Evolutionary conservation across 2,113 vertebrate genomes (phyloP), one percentile per base, ranked within the genome.

Genomic region (Melanerpes formicivorus): DNA sequence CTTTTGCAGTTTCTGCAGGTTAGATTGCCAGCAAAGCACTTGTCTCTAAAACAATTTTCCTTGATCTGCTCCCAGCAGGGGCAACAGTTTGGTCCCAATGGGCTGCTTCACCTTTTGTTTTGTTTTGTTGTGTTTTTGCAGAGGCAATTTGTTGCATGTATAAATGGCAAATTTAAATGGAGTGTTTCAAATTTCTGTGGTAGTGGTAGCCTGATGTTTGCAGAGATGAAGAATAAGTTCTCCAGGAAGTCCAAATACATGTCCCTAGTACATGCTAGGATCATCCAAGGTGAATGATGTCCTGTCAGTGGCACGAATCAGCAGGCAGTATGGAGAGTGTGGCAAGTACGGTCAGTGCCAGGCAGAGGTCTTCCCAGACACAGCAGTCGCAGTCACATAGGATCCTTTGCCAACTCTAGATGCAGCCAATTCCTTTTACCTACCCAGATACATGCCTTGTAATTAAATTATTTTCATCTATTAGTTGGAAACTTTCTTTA

Each of bases 71-170:
- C 30, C 44, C 40, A 64, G 58, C 14, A 76, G 54, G 72, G 37
- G 1, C 3, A 37, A 48, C 18, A 11, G 3, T 59, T 84, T 18
- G 75, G 54, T 72, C 29, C 21, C 30, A 63, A 4, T 1, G 4
- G 44, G 14, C 34, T 26, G 4, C 29, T 84, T 71, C 30, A 56
- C 22, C 14, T 7, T 19, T 7, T 26, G 15, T 23, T 14, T 12
- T 59, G 30, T 21, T 19, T n/a, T 32, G 8, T 32, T 54, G 16
- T 37, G 8, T 37, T 29, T 14, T 27, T 25, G 3, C 29, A 19
- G 59, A 48, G 46, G 27, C 3, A 1, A 1, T 17, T 4, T 6
- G 27, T 17, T 16, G 2, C 64, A 15, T 25, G 1, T 18, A 10
- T 32, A 72, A 75, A 85, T 11, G 19, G 22, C 18, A 30, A 37